phyloP scores from a whole-genome alignment of 2,797 vertebrate genomes.

The Gastrophryne carolinensis region DNA sequence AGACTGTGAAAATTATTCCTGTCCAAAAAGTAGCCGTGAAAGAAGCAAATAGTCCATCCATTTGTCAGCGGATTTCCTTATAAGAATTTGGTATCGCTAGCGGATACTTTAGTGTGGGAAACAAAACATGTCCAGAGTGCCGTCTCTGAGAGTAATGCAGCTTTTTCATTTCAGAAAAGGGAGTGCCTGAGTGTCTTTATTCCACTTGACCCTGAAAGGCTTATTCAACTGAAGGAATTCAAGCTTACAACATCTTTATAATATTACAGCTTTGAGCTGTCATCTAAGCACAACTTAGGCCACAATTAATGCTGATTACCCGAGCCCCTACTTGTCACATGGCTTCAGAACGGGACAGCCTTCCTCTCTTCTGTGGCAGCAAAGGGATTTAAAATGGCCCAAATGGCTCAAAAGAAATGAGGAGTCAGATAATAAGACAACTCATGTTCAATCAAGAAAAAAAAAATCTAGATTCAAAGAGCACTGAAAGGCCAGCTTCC shows the following conservation, averaged over 20 bases:
- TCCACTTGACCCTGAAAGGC: conserved; percentile 33
- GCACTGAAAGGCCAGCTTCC: conserved; percentile 91
- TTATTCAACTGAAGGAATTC: conserved; percentile 32
- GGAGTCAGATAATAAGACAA: conserved; percentile 36
- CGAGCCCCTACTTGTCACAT: conserved; percentile 39
- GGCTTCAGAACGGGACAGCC: conserved; percentile 17
- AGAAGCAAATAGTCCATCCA: not conserved
- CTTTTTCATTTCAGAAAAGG: conserved; percentile 30
- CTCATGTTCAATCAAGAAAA: conserved; percentile 56
- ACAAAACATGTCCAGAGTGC: conserved; percentile 30
- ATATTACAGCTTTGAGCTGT: conserved; percentile 30
- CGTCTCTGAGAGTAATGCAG: conserved; percentile 16
- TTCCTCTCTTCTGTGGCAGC: conserved; percentile 37
- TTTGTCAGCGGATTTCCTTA: not conserved
- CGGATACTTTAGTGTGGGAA: conserved; percentile 20
- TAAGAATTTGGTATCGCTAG: conserved; percentile 3
- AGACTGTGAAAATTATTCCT: no score
- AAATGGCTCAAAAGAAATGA: conserved; percentile 31
- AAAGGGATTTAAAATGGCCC: conserved; percentile 37
- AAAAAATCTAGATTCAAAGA: conserved; percentile 80
- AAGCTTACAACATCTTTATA: conserved; percentile 23
- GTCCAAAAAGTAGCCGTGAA: conserved; percentile 8
- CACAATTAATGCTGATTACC: conserved; percentile 48
- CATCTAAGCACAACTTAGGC: conserved; percentile 19
- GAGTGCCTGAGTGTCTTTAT: conserved; percentile 22